Evolutionary conservation across 2,888 invertebrate genomes (phyloP), one percentile per base, ranked within the genome.

Genomic region (Cremastinae sp.): DNA sequence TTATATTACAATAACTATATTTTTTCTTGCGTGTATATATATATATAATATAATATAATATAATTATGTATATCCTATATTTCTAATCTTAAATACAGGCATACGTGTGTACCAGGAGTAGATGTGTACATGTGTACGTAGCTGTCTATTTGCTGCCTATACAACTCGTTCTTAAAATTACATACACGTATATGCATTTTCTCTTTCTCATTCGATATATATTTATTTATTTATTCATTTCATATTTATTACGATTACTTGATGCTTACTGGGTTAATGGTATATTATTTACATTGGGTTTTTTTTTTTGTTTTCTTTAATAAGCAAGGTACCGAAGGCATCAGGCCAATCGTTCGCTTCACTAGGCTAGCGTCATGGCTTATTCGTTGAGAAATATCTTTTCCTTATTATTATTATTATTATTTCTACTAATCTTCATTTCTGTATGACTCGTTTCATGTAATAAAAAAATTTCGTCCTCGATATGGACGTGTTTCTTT

Each of bases 231-330:
- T 56, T 62, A 36, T 49, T 68, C 41, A 64, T 64, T 76, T 79
- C 79, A 73, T 70, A 74, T 66, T 69, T 58, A 59, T 81, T 78
- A 76, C 74, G 78, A 80, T 77, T 78, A 79, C 79, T 77, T 70
- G 75, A 82, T 81, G 78, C 83, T 84, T 87, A 84, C 80, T 76
- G 64, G 77, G 78, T 78, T 84, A 84, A 82, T 83, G 86, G 85
- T 86, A 86, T 85, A 80, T 64, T 88, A 88, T 88, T 81, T 89
- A 88, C 88, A 89, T 74, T 85, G 83, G 78, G 79, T 86, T 83
- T 2, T 28, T 28, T 28, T 28, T 28, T 28, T 28, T n/a, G n/a
- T n/a, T n/a, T n/a, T n/a, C n/a, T n/a, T n/a, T n/a, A n/a, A 28
- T 3, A 84, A 83, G 83, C 85, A 84, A 85, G 83, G 84, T 85